Conservation (phyloP, 2,888 invertebrate species). For the Chrysolina haemoptera region DNA sequence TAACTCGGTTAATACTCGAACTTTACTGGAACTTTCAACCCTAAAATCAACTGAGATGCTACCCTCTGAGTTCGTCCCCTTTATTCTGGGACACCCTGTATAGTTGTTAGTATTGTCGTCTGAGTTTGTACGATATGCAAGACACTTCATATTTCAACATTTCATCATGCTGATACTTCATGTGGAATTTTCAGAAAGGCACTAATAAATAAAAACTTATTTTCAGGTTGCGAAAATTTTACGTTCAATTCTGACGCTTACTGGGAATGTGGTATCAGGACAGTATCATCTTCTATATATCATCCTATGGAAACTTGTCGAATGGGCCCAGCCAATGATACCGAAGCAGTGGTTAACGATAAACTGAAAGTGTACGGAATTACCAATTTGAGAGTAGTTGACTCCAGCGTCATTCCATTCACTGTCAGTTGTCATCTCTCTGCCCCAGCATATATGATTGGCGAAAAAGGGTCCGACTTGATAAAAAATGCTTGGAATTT, state of each 20-base stretch:
- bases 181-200: too few species aligned
- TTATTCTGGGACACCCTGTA: too few species aligned
- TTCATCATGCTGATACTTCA: too few species aligned
- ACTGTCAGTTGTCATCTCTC: slow-evolving; percentile 47
- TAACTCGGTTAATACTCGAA: too few species aligned
- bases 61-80: too few species aligned
- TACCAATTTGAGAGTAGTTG: slow-evolving; percentile 47
- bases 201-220: too few species aligned
- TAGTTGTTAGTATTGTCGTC: too few species aligned
- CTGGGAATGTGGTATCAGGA: slow-evolving; percentile 71
- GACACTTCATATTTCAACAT: too few species aligned
- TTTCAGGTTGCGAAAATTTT: too few species aligned
- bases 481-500: slow-evolving; percentile 27
- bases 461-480: slow-evolving; percentile 47
- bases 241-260: slow-evolving; percentile 70
- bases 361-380: slow-evolving; percentile 50
- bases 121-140: too few species aligned
- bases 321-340: slow-evolving; percentile 80
- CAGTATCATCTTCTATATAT: slow-evolving; percentile 70
- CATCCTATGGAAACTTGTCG: slow-evolving; percentile 76
- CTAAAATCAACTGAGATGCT: too few species aligned
- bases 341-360: slow-evolving; percentile 73
- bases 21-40: too few species aligned
- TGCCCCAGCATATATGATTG: slow-evolving; percentile 50
- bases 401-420: slow-evolving; percentile 51